Conservation (phyloP, 2,888 invertebrate species). For the Gymnocheta viridis region DNA sequence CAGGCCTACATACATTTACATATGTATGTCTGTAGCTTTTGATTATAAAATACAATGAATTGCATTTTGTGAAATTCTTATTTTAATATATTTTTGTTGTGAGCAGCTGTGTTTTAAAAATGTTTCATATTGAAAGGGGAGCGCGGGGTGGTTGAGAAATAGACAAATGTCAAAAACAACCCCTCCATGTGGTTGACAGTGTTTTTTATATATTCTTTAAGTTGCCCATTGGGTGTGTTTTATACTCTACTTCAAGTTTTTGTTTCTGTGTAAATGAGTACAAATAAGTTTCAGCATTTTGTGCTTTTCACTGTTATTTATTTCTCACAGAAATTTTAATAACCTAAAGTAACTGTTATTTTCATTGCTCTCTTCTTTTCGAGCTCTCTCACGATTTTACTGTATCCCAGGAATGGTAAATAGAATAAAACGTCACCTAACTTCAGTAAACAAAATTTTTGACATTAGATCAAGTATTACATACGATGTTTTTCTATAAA, state of each 20-base stretch:
- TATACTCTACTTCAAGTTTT: conserved; percentile 26
- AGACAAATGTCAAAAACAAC: conserved; percentile 66
- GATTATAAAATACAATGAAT: neutral
- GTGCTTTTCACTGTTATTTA: conserved; percentile 41
- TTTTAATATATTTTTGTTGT: too few relatives aligned
- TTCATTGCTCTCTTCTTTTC: neutral
- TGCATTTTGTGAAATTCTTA: neutral
- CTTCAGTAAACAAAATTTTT: too few relatives aligned
- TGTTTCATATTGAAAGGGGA: neutral
- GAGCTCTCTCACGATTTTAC: neutral
- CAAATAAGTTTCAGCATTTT: conserved; percentile 48
- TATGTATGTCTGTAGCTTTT: too few relatives aligned
- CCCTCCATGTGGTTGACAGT: conserved; percentile 66
- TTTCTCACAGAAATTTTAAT: conserved; percentile 14
- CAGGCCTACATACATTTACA: too few relatives aligned
- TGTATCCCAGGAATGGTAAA: neutral
- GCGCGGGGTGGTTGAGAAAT: conserved; percentile 32
- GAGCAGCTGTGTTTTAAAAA: conserved; percentile 53
- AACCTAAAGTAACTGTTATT: neutral
- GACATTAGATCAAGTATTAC: too few relatives aligned
- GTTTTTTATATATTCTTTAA: conserved; percentile 30
- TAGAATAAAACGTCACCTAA: neutral
- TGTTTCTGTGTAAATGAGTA: conserved; percentile 34
- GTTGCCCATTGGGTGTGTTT: conserved; percentile 62
- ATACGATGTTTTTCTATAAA: too few relatives aligned